Conservation (phyloP, 1,140 invertebrate species). For the Bicyclus anynana region DNA sequence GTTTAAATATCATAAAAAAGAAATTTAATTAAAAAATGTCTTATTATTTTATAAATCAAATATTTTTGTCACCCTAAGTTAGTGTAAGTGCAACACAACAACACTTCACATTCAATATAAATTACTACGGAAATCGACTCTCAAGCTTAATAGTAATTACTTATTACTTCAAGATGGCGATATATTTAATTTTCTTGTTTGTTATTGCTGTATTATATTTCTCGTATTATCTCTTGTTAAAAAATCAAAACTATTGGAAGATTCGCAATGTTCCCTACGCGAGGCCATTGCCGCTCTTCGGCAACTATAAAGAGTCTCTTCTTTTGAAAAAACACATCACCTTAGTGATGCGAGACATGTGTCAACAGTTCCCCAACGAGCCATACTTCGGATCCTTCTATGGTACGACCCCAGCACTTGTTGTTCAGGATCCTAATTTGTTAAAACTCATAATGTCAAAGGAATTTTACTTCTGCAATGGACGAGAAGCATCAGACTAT, state of each 20-base stretch:
- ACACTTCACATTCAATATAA: no score
- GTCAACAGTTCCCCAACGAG: constrained; percentile 36
- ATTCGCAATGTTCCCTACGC: not conserved
- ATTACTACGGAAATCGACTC: no score
- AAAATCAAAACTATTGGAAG: not conserved
- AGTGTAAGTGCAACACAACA: no score
- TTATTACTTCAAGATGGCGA: not conserved
- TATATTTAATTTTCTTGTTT: not conserved
- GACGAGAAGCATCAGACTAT: not conserved
- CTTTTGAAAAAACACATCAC: constrained; percentile 26
- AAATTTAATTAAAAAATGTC: no score
- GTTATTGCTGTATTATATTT: not conserved
- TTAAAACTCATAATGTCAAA: constrained; percentile 67
- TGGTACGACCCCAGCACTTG: constrained; percentile 46
- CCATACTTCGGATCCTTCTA: constrained; percentile 55
- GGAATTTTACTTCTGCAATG: constrained; percentile 71
- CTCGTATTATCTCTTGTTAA: not conserved
- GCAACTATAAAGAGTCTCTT: not conserved
- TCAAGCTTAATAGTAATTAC: no score
- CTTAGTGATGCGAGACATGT: constrained; percentile 18
- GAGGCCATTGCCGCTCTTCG: not conserved
- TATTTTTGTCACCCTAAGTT: no score
- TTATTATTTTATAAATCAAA: no score
- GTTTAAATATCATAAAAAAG: no score
- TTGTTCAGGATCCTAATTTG: constrained; percentile 36